These are phyloP conservation scores for Mycetomoellerius zeteki DNA, from an alignment of 1,140 invertebrate genomes.

Conservation along the genomic window DNA sequence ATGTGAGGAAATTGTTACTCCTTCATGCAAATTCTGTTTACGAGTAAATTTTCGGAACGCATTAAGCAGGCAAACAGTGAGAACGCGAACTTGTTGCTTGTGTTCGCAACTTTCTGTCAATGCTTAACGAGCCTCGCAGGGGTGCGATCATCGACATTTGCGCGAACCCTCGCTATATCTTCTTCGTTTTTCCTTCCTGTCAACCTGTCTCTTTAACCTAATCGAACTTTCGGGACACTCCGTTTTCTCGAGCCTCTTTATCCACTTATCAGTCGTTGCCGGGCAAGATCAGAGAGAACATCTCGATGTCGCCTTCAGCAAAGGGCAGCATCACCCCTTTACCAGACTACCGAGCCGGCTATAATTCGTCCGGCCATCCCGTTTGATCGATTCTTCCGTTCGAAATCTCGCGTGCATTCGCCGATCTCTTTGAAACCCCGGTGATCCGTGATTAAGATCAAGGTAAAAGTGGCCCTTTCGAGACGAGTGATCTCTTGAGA, in stretches of 20 bases:
- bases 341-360: conserved; percentile 45
- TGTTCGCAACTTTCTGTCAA: conserved; percentile 55
- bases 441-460: conserved; percentile 60
- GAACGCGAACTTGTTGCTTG: conserved; percentile 58
- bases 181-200: conserved; percentile 21
- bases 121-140: conserved; percentile 50
- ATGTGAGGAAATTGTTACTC: conserved; percentile 47
- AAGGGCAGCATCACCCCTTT: conserved; percentile 50
- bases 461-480: conserved; percentile 53
- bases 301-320: conserved; percentile 54
- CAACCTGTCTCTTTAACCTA: conserved; percentile 23
- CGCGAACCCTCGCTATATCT: neutral
- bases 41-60: conserved; percentile 49
- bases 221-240: conserved; percentile 18
- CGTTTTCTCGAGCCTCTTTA: conserved; percentile 46
- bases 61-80: conserved; percentile 54
- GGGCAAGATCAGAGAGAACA: conserved; percentile 43
- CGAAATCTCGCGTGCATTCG: conserved; percentile 41
- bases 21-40: conserved; percentile 53
- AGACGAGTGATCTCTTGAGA: conserved; percentile 50
- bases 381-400: conserved; percentile 61
- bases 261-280: conserved; percentile 54
- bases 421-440: conserved; percentile 26
- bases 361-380: conserved; percentile 51
- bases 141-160: conserved; percentile 30